Base-by-base conservation (phyloP, 2,113 vertebrate species). In the Pungitius pungitius region DNA sequence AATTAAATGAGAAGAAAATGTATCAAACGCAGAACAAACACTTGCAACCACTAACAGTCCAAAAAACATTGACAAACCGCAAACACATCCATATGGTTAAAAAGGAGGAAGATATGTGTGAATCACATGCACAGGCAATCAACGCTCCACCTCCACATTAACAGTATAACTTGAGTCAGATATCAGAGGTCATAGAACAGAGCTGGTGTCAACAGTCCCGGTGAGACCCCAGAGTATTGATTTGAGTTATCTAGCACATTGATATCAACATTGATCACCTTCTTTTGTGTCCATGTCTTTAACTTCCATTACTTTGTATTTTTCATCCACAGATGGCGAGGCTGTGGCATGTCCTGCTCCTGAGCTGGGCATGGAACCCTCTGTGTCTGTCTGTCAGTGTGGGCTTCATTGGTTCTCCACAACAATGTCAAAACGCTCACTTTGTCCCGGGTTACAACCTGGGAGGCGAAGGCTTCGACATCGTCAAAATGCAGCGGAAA, bases 371-470 rank as follows among this genome's bases (percentile, higher is more conserved):
- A 4, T 52, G 64, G 60, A 77, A 55, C 68, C 72, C 69, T 63
- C 0, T 37, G 0, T 63, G 85, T 63, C 60, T 69, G 24, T 14
- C 62, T 0, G 67, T 70, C 39, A 15, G 6, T 2, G 52, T 73
- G 0, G 39, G 47, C 40, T 71, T 67, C 57, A 0, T 0, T 3
- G 82, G 82, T 30, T 42, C 79, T 10, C 66, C 66, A 0, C 42
- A 71, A 33, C 13, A 87, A 61, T 87, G 85, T 75, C 0, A 73
- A 49, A 40, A 58, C 6, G 77, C 85, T 51, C 17, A 2, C 4
- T 87, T 83, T 57, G 75, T 87, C n/a, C 82, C 85, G 0, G 77
- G 77, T 42, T 81, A 87, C 59, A 87, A 83, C 59, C 67, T 84
- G 56, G 85, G 76, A 1, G 85, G 85, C 0, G 78, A 87, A 56